Evolutionary conservation across 1,140 invertebrate genomes (phyloP), one percentile per base, ranked within the genome.

Genomic region (Apis laboriosa): DNA sequence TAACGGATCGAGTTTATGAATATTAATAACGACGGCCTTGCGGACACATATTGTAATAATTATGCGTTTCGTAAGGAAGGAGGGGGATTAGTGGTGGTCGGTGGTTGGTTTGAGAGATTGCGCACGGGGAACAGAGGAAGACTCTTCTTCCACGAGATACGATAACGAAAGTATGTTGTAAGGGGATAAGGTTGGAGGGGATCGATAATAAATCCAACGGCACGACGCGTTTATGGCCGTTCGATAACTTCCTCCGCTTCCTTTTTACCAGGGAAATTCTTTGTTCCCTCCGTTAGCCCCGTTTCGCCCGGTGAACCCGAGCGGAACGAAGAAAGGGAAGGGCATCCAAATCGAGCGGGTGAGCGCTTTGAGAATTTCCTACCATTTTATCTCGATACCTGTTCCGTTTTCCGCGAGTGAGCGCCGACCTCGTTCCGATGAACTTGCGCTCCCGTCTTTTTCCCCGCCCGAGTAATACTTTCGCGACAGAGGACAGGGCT

Each of bases 1-100:
- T 84, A 86, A 89, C 84, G 75, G 84, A 89, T 89, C 75, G 86
- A 71, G 74, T 72, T 89, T 88, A 88, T 89, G 87, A 89, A 89
- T 89, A 89, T 89, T 88, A 89, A 88, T 88, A 74, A 61, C 63
- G 56, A 61, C 21, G 24, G 66, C 24, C 60, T 55, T 51, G 53
- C 61, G 56, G 77, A 75, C 80, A 75, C 70, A 78, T 24, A 24
- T 66, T 64, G 84, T 71, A 80, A 85, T 88, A 89, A 89, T 89
- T 89, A 88, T 89, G 86, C 87, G 71, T 79, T 53, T 74, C 80
- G 49, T 76, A 70, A 34, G 56, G 56, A 9, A 83, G 24, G 17
- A 53, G 60, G 58, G 60, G 53, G 43, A 15, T n/a, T n/a, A n/a
- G n/a, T n/a, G n/a, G 70, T 49, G 15, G 15, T 28, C 11, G 55